A percentile compares a stretch with the other conserved stretches of the same genome.
These are phyloP conservation scores for Micromesistius poutassou DNA, from an alignment of 2,797 vertebrate species.

Conservation along the genomic window DNA sequence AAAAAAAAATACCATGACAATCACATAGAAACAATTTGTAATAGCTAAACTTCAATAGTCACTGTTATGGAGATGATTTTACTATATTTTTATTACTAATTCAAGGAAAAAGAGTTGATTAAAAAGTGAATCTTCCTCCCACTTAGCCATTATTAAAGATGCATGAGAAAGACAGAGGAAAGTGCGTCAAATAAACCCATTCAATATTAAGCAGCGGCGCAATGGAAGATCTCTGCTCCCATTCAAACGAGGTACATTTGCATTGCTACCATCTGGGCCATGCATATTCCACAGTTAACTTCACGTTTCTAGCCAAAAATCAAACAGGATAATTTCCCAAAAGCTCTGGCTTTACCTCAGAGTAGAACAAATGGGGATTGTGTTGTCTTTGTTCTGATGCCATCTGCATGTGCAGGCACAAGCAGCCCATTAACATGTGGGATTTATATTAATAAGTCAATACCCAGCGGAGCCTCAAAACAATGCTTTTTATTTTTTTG, in stretches of 20 bases:
- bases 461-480: background rate
- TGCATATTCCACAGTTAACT: constrained; percentile 1
- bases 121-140: background rate
- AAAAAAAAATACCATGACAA: background rate
- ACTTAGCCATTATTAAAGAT: background rate
- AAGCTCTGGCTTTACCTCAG: constrained; percentile 5
- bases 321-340: constrained; percentile 5
- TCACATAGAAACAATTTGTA: too few relatives aligned
- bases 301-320: background rate
- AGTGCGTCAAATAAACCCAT: background rate
- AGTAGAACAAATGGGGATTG: constrained; percentile 4
- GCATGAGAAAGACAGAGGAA: background rate
- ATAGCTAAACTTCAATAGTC: too few relatives aligned
- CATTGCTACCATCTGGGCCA: constrained; percentile 7
- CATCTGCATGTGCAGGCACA: constrained; percentile 8
- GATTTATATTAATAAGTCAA: constrained; percentile 6
- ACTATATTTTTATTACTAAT: background rate
- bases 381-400: constrained; percentile 8
- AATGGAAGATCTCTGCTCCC: background rate
- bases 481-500: background rate
- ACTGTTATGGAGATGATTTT: too few relatives aligned
- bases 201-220: background rate
- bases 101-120: background rate
- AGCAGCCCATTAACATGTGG: constrained; percentile 1
- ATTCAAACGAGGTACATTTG: background rate